These are phyloP conservation scores for Masticophis lateralis DNA, from an alignment of 2,797 vertebrate species.

Conservation along the genomic window DNA sequence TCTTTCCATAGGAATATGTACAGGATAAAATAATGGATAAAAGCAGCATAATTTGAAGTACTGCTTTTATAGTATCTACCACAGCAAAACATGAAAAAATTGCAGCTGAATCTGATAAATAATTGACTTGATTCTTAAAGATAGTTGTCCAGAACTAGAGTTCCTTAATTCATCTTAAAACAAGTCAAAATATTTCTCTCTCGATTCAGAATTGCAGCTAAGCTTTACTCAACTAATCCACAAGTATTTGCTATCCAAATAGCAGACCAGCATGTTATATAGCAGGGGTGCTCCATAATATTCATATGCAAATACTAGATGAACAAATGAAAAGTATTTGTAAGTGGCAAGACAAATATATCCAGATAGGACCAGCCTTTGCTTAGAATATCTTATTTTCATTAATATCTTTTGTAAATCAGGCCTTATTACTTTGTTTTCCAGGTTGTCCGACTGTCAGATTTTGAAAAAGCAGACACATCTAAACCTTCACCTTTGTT, in stretches of 20 bases:
- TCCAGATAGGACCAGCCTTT: background rate
- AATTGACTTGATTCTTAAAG: background rate
- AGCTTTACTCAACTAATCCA: background rate
- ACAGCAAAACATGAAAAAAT: background rate
- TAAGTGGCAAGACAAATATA: background rate
- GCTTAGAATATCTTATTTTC: constrained; percentile 1
- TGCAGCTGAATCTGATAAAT: background rate
- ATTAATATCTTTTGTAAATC: constrained; percentile 18
- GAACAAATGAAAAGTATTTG: background rate
- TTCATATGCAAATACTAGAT: constrained; percentile 18
- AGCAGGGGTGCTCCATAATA: background rate
- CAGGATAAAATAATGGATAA: background rate
- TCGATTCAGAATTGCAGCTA: background rate
- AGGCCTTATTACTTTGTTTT: constrained; percentile 64
- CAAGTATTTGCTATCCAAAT: constrained; percentile 11
- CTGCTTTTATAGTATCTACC: background rate
- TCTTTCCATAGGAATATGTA: constrained; percentile 10
- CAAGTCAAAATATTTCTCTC: background rate
- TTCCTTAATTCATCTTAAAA: background rate
- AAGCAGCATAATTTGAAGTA: background rate
- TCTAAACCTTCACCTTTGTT: constrained; percentile 84
- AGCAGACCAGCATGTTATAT: background rate
- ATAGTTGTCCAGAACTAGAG: background rate
- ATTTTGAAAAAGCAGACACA: constrained; percentile 84
- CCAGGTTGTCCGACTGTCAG: constrained; percentile 62